Evolutionary conservation across 2,797 vertebrate species (phyloP).

Genomic region (Oreonectes daqikongensis): DNA sequence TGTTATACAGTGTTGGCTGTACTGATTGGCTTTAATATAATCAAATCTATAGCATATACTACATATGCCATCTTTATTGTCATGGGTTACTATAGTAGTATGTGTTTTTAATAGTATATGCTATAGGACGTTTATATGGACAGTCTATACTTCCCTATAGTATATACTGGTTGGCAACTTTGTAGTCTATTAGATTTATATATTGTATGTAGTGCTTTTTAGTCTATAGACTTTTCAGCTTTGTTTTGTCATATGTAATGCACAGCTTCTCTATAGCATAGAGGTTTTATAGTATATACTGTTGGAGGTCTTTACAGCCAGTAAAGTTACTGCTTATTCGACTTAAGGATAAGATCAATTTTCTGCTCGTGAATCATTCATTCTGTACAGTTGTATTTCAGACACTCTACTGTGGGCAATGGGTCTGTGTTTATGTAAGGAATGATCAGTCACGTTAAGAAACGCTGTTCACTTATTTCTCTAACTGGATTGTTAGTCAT

Average conservation of each 20-base stretch:
- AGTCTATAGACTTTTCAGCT: not conserved
- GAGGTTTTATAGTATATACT: not conserved
- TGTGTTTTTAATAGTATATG: no score
- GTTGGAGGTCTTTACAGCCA: not conserved
- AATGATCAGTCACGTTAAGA: slow-evolving; percentile 29
- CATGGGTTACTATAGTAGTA: no score
- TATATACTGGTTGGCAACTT: not conserved
- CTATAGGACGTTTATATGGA: no score
- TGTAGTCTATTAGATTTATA: not conserved
- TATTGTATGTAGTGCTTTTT: not conserved
- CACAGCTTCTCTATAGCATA: not conserved
- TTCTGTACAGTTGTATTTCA: not conserved
- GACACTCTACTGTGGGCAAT: not conserved
- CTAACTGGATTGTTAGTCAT: slow-evolving; percentile 25
- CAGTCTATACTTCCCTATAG: no score
- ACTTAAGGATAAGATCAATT: not conserved
- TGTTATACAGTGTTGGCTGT: not conserved
- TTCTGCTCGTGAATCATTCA: not conserved
- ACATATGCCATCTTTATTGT: no score
- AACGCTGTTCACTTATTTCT: slow-evolving; percentile 34
- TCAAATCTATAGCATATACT: no score
- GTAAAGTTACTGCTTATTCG: not conserved
- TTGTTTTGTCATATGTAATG: not conserved
- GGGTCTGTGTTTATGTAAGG: slow-evolving; percentile 11
- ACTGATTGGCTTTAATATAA: not conserved